phyloP scores from a whole-genome alignment of 2,113 vertebrate species.

The Sminthopsis crassicaudata region DNA sequence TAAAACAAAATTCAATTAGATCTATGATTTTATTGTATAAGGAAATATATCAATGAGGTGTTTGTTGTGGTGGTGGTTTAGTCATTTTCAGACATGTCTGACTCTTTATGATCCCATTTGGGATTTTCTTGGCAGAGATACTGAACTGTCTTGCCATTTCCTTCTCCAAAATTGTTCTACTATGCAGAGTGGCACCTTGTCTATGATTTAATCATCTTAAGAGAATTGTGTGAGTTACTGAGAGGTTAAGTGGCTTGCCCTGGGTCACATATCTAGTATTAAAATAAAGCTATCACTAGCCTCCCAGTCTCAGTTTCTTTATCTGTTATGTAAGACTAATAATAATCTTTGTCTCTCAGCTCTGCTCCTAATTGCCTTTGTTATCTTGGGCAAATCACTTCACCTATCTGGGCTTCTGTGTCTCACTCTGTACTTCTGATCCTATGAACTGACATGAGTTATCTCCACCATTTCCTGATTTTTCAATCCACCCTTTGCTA shows the following conservation, averaged over 20 bases:
- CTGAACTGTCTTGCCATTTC: background rate
- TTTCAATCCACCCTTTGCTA: background rate
- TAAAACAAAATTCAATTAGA: background rate
- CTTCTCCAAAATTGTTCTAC: background rate
- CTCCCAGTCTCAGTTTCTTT: background rate
- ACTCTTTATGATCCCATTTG: background rate
- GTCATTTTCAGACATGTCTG: no score
- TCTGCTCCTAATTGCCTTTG: background rate
- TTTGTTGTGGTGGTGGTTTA: background rate
- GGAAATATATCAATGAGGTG: background rate
- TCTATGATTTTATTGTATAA: background rate
- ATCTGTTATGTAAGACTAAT: background rate
- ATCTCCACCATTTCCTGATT: background rate
- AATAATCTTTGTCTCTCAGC: background rate
- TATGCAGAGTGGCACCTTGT: background rate
- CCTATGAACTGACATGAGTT: background rate
- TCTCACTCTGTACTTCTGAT: background rate
- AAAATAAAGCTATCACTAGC: background rate
- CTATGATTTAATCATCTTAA: no score
- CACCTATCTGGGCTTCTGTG: background rate
- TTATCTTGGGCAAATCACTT: background rate
- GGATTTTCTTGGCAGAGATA: background rate
- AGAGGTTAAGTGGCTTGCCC: background rate
- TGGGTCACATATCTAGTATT: background rate
- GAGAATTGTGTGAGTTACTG: background rate